These are phyloP conservation scores for Microcebus griseorufus DNA, from an alignment of 2,113 vertebrate genomes.

Conservation along the genomic window DNA sequence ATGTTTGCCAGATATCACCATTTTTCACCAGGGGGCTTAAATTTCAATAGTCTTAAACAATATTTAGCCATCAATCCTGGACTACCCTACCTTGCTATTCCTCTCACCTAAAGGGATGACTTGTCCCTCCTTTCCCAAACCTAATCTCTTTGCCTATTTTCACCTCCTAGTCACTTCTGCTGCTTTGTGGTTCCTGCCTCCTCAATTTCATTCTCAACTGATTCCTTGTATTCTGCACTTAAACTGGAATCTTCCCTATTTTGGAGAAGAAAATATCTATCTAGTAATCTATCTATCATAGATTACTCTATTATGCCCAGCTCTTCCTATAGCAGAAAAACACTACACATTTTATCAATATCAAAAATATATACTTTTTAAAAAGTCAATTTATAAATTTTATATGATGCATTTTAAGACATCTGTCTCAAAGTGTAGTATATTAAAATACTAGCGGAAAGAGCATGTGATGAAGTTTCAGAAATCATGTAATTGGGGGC, in stretches of 20 bases:
- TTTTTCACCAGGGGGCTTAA: background rate
- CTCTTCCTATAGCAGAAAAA: slow-evolving; percentile 7
- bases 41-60: background rate
- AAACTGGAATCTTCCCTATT: background rate
- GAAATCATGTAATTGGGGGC: background rate
- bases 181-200: background rate
- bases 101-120: background rate
- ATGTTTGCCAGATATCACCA: slow-evolving; percentile 27
- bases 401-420: slow-evolving; percentile 2
- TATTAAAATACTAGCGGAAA: slow-evolving; percentile 17
- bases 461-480: background rate
- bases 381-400: slow-evolving; percentile 22
- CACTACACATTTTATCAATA: background rate
- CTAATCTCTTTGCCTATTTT: background rate
- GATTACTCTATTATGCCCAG: background rate
- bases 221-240: background rate
- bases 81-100: background rate
- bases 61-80: background rate
- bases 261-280: background rate
- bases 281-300: no score
- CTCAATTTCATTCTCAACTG: background rate
- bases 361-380: background rate
- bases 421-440: background rate
- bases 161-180: background rate
- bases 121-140: background rate